Evolutionary conservation across 2,113 vertebrate species (phyloP).

Genomic region (Notechis scutatus): DNA sequence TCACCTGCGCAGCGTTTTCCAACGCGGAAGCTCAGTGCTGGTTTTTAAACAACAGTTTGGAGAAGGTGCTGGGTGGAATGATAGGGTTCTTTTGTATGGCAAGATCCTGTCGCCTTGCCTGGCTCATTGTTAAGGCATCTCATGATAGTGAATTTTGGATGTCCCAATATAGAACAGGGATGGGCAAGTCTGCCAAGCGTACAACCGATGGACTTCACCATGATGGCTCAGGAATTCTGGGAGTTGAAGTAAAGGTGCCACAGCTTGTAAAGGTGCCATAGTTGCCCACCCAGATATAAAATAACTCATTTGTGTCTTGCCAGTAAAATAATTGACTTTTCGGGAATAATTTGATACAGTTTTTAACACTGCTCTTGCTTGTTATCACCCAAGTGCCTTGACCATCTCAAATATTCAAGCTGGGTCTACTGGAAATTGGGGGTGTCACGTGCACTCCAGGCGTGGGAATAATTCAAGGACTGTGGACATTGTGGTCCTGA

Average conservation of each 20-base stretch:
- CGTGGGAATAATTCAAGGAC: slow-evolving; percentile 92
- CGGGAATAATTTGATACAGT: not conserved
- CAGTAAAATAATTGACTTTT: not conserved
- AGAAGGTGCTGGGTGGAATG: not conserved
- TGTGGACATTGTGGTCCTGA: slow-evolving; percentile 90
- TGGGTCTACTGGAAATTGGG: slow-evolving; percentile 94
- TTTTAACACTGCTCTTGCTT: slow-evolving; percentile 8
- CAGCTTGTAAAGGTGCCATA: no score
- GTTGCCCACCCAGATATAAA: no score
- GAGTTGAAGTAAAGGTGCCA: not conserved
- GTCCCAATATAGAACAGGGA: not conserved
- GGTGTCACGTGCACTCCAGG: slow-evolving; percentile 88
- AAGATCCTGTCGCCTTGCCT: not conserved
- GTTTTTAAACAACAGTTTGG: not conserved
- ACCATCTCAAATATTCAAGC: slow-evolving; percentile 97
- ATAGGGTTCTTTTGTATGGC: no score
- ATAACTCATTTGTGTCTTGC: not conserved
- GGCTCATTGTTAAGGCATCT: not conserved
- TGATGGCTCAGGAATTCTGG: not conserved
- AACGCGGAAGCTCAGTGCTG: not conserved
- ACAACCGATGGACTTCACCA: not conserved
- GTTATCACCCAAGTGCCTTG: slow-evolving; percentile 76
- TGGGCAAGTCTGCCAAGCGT: no score
- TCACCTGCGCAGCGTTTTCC: not conserved
- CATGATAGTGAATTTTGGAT: not conserved